Conservation (phyloP, 2,113 vertebrate species). For the Mixornis gularis region DNA sequence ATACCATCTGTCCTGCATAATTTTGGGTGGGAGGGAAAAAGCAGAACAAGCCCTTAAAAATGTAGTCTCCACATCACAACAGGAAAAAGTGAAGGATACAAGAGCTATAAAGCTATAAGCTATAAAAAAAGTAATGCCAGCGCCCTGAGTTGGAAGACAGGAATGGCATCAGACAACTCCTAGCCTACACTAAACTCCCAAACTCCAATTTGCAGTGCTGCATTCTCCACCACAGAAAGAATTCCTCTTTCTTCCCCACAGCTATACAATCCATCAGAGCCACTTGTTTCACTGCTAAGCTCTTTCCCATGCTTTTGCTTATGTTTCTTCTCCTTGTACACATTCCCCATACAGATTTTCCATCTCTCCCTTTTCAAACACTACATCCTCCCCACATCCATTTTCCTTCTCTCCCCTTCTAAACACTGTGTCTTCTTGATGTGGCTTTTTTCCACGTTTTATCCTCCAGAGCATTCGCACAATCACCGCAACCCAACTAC, state of each 20-base stretch:
- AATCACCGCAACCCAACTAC: background rate
- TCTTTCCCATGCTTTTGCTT: background rate
- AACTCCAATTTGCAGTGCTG: background rate
- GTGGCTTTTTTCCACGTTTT: background rate
- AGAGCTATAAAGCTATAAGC: background rate
- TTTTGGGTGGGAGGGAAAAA: slow-evolving; percentile 14
- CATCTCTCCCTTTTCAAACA: background rate
- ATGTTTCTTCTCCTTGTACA: background rate
- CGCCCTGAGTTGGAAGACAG: background rate
- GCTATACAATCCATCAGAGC: background rate
- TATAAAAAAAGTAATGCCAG: background rate
- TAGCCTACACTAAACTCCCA: background rate
- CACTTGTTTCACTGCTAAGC: background rate
- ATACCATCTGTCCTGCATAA: slow-evolving; percentile 29
- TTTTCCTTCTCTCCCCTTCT: background rate
- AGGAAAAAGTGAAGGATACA: background rate
- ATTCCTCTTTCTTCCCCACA: background rate
- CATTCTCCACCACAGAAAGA: background rate
- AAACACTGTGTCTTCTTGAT: background rate
- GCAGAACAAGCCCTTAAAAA: slow-evolving; percentile 3
- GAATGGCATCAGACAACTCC: background rate
- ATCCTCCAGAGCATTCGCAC: background rate
- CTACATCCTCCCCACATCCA: fast-evolving
- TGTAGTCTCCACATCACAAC: background rate
- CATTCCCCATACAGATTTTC: background rate